Evolutionary conservation across 2,888 invertebrate species (phyloP), one percentile per base, ranked within the genome.

Genomic region (Heliconius hortense): DNA sequence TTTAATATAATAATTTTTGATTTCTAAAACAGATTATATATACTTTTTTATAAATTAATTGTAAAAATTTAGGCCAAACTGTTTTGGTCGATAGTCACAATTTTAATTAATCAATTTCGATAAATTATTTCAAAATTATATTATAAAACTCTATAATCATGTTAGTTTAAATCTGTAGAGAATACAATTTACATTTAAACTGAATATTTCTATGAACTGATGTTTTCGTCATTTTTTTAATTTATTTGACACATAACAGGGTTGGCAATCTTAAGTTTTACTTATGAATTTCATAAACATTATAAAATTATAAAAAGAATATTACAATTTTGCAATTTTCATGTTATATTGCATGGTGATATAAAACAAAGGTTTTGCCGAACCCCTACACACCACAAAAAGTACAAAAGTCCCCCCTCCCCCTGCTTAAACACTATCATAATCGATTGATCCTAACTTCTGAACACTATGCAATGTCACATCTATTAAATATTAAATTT

Each of bases 301-400:
- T 56, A 64, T 43, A 26, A 56, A 75, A 63, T 48, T 62, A 74
- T 62, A 56, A 69, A 62, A n/a, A 21, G 0, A 35, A 35, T n/a
- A 2, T 62, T 63, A 62, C 18, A 26, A 60, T 60, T 59, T 28
- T 59, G 39, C 39, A 60, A 59, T 28, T 35, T n/a, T 56, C n/a
- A n/a, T 4, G 31, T 56, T 11, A 10, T 28, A 48, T 18, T 68
- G 21, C 5, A 21, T 68, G 28, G 26, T 28, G n/a, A 31, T n/a
- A 31, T 69, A 74, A 79, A 80, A 81, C 77, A 82, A 79, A 82
- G 48, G 74, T 81, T 77, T 86, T 87, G 89, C 88, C 75, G 88
- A 90, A 91, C 90, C 90, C 90, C 85, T 56, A 66, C 90, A 90
- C 88, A 90, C 91, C 90, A 90, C 90, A 90, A 90, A 91, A 87